A percentile compares a stretch with the other conserved stretches of the same genome.
phyloP scores from a whole-genome alignment of 2,888 invertebrate species.

The Nomada lathburiana region DNA sequence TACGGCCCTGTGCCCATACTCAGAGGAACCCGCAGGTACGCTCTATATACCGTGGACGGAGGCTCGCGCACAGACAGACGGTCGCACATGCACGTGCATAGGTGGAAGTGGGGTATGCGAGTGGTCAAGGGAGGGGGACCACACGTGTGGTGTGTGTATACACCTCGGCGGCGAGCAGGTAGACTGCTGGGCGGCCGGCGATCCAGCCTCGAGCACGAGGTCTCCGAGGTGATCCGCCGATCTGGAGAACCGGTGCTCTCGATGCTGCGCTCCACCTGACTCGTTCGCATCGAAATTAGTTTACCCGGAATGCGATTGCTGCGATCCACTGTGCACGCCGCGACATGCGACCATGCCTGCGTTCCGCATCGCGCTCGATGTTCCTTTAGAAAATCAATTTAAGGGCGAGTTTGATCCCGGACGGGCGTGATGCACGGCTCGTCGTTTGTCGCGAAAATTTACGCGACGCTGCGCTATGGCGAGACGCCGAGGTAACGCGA shows the following conservation, averaged over 20 bases:
- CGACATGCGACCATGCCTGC: slow-evolving; percentile 3
- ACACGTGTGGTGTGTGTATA: slow-evolving; percentile 77
- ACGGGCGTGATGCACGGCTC: background rate
- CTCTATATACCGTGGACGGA: slow-evolving; percentile 65
- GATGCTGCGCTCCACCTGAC: slow-evolving; percentile 50
- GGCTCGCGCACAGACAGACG: slow-evolving; percentile 53
- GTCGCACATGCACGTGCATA: slow-evolving; percentile 59
- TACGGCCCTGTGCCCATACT: slow-evolving; percentile 83
- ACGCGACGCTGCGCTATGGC: too few relatives aligned
- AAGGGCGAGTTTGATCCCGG: background rate
- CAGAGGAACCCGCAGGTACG: slow-evolving; percentile 72
- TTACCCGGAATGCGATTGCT: slow-evolving; percentile 57
- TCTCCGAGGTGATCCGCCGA: slow-evolving; percentile 63
- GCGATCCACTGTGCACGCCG: slow-evolving; percentile 1
- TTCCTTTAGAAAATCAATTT: slow-evolving; percentile 27
- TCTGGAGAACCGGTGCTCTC: slow-evolving; percentile 65
- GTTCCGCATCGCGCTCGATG: background rate
- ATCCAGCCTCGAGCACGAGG: slow-evolving; percentile 66
- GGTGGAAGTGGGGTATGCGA: slow-evolving; percentile 64
- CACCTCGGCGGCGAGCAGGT: slow-evolving; percentile 75
- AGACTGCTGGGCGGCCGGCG: slow-evolving; percentile 82
- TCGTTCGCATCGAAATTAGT: slow-evolving; percentile 60
- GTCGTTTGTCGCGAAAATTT: slow-evolving; percentile 11
- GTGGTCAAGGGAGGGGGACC: slow-evolving; percentile 70
- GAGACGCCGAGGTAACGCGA: too few relatives aligned